Percentiles rank a stretch among this genome's conserved stretches.
Conservation (phyloP, 2,113 vertebrate species). For the Lethenteron reissneri region DNA sequence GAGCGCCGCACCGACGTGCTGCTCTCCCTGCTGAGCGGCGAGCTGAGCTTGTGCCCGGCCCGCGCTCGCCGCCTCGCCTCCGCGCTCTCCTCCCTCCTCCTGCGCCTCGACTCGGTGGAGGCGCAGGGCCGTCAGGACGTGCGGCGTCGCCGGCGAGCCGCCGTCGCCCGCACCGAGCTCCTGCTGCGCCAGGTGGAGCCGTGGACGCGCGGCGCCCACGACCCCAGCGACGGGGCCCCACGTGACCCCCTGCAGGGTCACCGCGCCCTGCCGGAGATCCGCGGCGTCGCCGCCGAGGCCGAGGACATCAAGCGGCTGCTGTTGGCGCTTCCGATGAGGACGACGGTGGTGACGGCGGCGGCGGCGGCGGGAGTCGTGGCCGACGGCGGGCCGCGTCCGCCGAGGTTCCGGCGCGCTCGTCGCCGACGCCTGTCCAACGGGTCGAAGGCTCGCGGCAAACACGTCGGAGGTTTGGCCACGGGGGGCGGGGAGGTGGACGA, state of each 20-base stretch:
- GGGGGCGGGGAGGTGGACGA: background rate
- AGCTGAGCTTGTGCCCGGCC: background rate
- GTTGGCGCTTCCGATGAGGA: background rate
- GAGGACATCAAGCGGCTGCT: background rate
- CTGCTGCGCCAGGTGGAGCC: background rate
- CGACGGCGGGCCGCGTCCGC: no score
- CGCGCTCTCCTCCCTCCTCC: background rate
- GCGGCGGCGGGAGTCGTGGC: no score
- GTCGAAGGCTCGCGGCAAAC: background rate
- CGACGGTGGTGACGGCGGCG: background rate
- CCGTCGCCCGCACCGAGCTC: background rate
- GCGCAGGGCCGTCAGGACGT: background rate
- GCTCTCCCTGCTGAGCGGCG: background rate
- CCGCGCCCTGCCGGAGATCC: background rate
- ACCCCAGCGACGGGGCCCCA: background rate
- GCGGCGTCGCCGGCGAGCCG: background rate
- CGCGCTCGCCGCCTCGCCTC: background rate
- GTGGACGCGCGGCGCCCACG: background rate
- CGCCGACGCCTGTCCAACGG: background rate
- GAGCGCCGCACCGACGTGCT: background rate
- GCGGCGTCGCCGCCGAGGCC: background rate
- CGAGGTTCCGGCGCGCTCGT: no score
- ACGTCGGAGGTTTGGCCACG: background rate
- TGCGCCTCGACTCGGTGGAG: constrained; percentile 1
- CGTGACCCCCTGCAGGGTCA: background rate